phyloP scores from a whole-genome alignment of 2,888 invertebrate species.

The Cheilosia soror region DNA sequence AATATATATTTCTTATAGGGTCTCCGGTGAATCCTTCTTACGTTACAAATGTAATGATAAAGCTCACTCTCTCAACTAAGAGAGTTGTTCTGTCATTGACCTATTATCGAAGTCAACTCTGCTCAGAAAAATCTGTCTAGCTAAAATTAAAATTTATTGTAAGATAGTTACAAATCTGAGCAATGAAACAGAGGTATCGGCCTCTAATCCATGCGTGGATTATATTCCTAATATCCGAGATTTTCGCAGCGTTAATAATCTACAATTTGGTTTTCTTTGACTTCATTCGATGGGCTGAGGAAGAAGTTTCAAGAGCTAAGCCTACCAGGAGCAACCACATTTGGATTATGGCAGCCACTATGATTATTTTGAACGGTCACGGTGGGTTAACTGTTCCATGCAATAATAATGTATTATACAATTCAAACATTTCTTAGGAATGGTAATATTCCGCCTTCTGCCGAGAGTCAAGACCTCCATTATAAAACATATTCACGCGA shows the following conservation, averaged over 20 bases:
- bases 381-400: slow-evolving; percentile 13
- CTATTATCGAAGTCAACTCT: not conserved
- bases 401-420: not conserved
- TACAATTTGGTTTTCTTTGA: slow-evolving; percentile 11
- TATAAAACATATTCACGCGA: slow-evolving; percentile 29
- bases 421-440: slow-evolving; percentile 13
- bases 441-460: slow-evolving; percentile 48
- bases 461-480: slow-evolving; percentile 10
- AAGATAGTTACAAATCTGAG: not conserved
- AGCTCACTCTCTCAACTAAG: too few relatives aligned
- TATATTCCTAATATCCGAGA: slow-evolving; percentile 36
- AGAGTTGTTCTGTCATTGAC: too few relatives aligned
- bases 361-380: slow-evolving; percentile 48
- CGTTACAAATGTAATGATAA: too few relatives aligned
- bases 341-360: slow-evolving; percentile 36
- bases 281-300: not conserved
- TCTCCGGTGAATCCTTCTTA: too few relatives aligned
- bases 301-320: not conserved
- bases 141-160: not conserved
- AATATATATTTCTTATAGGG: too few relatives aligned
- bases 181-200: not conserved
- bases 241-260: slow-evolving; percentile 15
- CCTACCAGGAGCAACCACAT: slow-evolving; percentile 11
- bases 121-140: not conserved
- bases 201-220: slow-evolving; percentile 23